Conservation (phyloP, 2,797 vertebrate genomes). For the Leuciscus waleckii region DNA sequence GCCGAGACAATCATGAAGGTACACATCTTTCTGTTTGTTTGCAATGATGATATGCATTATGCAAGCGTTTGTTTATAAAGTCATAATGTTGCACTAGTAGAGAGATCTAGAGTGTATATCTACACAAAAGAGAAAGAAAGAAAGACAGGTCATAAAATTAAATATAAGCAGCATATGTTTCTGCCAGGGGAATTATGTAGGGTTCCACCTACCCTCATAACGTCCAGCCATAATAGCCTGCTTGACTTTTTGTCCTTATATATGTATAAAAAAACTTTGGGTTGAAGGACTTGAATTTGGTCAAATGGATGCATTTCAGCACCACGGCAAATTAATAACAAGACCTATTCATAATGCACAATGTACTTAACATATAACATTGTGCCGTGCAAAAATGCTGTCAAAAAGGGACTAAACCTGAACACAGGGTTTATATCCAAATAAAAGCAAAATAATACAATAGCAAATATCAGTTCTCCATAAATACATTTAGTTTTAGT, state of each 20-base stretch:
- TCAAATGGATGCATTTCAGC: background rate
- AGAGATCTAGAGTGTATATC: background rate
- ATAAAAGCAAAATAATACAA: background rate
- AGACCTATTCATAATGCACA: background rate
- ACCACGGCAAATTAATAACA: background rate
- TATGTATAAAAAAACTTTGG: background rate
- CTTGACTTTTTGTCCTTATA: background rate
- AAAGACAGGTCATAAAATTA: background rate
- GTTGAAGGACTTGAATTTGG: background rate
- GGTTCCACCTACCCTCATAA: background rate
- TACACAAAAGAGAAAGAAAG: background rate
- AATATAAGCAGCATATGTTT: background rate
- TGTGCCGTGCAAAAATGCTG: background rate
- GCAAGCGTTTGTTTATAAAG: background rate
- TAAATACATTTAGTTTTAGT: background rate
- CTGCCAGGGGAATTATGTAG: background rate
- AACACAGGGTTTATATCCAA: background rate
- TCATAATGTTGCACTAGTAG: slow-evolving; percentile 16
- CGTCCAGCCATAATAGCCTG: background rate
- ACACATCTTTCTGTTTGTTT: slow-evolving; percentile 49
- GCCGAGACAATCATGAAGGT: slow-evolving; percentile 76
- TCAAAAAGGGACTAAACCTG: background rate
- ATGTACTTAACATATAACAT: background rate
- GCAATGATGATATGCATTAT: background rate
- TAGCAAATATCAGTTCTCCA: background rate